phyloP scores from a whole-genome alignment of 2,888 invertebrate species.

The Flexamia atlantica region DNA sequence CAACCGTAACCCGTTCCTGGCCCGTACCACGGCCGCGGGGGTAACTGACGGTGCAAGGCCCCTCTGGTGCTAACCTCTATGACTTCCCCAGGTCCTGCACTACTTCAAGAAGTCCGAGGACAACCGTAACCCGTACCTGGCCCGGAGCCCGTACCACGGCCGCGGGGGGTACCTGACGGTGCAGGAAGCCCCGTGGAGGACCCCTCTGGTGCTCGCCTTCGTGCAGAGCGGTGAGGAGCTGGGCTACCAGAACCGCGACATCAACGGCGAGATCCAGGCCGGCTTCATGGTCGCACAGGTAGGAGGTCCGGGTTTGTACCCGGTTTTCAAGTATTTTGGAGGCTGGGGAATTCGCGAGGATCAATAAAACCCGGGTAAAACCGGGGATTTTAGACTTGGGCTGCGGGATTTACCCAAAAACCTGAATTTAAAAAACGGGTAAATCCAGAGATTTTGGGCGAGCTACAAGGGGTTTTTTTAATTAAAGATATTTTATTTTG shows the following conservation, averaged over 20 bases:
- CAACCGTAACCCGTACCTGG: slow-evolving; percentile 90
- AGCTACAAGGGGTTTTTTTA: too few relatives aligned
- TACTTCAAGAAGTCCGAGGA: slow-evolving; percentile 96
- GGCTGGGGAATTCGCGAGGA: too few relatives aligned
- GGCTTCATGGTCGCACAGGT: slow-evolving; percentile 89
- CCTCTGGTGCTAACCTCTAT: too few relatives aligned
- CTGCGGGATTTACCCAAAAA: too few relatives aligned
- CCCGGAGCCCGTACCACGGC: slow-evolving; percentile 77
- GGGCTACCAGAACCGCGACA: slow-evolving; percentile 90
- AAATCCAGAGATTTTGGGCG: too few relatives aligned
- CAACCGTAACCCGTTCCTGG: slow-evolving; percentile 90
- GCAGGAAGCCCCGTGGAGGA: slow-evolving; percentile 91
- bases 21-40: slow-evolving; percentile 77
- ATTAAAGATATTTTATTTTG: too few relatives aligned
- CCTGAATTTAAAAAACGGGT: too few relatives aligned
- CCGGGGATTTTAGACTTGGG: too few relatives aligned
- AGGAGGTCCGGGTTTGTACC: not conserved
- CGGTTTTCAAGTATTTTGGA: too few relatives aligned
- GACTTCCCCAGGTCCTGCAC: slow-evolving; percentile 80
- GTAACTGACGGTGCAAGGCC: slow-evolving; percentile 86
- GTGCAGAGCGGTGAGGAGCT: slow-evolving; percentile 89
- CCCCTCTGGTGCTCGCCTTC: slow-evolving; percentile 89
- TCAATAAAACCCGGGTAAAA: too few relatives aligned
- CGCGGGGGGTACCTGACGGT: slow-evolving; percentile 86
- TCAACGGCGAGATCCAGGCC: slow-evolving; percentile 88